A percentile compares a stretch with the other conserved stretches of the same genome.
These are phyloP conservation scores for Drosophila auraria DNA, from an alignment of 1,140 invertebrate species.

Conservation along the genomic window DNA sequence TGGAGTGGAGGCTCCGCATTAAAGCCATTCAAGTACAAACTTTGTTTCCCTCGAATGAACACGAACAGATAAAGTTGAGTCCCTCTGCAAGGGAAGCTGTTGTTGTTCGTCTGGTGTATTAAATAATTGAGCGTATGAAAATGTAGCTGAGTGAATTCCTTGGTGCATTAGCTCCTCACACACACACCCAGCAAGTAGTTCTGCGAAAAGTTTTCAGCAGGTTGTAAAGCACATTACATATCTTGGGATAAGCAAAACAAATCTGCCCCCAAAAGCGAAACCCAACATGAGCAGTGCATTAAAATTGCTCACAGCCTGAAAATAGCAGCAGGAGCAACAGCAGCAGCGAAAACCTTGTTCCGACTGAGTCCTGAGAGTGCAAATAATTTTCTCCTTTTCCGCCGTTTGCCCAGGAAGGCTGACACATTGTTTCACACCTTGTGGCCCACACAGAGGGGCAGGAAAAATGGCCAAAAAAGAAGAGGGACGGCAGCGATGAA, in stretches of 20 bases:
- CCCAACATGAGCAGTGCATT: conserved; percentile 55
- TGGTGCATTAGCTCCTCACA: conserved; percentile 51
- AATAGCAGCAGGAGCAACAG: conserved; percentile 25
- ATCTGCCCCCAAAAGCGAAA: conserved; percentile 52
- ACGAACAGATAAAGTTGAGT: conserved; percentile 19
- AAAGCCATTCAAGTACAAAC: conserved; percentile 56
- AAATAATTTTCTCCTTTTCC: conserved; percentile 57
- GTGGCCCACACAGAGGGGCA: conserved; percentile 20
- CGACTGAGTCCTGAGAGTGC: conserved; percentile 31
- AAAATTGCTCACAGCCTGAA: conserved; percentile 32
- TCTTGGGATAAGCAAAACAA: conserved; percentile 77
- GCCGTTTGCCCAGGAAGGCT: not conserved
- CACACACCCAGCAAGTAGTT: conserved; percentile 9
- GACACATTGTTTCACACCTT: conserved; percentile 74
- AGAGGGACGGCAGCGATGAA: conserved; percentile 27
- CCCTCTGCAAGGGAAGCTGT: conserved; percentile 41
- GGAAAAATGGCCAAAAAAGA: conserved; percentile 11
- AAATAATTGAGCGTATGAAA: conserved; percentile 79
- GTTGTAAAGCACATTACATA: conserved; percentile 75
- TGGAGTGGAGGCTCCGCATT: conserved; percentile 30
- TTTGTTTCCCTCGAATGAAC: conserved; percentile 27
- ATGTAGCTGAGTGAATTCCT: conserved; percentile 71
- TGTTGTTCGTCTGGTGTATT: conserved; percentile 54
- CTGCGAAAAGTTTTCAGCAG: conserved; percentile 70
- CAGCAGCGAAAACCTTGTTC: conserved; percentile 28